Evolutionary conservation across 2,797 vertebrate genomes (phyloP), one percentile per base, ranked within the genome.

Genomic region (Aphelocoma californica): DNA sequence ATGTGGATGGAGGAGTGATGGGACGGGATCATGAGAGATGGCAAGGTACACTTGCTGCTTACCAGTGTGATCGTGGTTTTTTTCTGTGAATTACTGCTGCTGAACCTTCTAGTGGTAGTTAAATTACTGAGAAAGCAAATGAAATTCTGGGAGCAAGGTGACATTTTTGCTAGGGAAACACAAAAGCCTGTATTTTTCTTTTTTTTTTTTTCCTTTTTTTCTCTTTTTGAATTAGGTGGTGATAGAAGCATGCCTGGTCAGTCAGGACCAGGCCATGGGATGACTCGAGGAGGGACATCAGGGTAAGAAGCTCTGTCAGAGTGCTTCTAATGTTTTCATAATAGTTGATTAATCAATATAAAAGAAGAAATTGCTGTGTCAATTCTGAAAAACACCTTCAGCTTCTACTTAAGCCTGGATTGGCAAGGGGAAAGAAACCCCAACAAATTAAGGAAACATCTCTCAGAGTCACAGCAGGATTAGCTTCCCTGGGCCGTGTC

Each of bases 231-330:
- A 96, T 13, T 94, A 99, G 99, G 98, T 97, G 97, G 98, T 92
- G 99, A 99, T 58, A 98, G 98, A 69, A 98, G 97, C 18, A 95
- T 98, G 38, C 91, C 97, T 64, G 97, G 93, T 92, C 97, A 97
- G 36, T 92, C 98, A 92, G 92, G 98, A 96, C 98, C 98, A 88
- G 98, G 98, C 94, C 98, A 99, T 53, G 97, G 95, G 60, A 94
- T 99, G 54, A 96, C 90, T n/a, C 98, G 98, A 66, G 99, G 99
- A 94, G 99, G 98, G 92, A 98, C 99, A 81, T 94, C 98, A 3
- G 98, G 98, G 99, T 99, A 98, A 98, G 98, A 36, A 73, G 50
- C 34, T 66, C 56, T 47, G 7, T 44, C 65, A 48, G 18, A 75
- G 54, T 54, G 12, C 24, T 57, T 36, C 14, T 20, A 15, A 61